Percentiles rank a stretch among this genome's conserved stretches.
Conservation (phyloP, 2,797 vertebrate species). For the Ambastaia sidthimunki region DNA sequence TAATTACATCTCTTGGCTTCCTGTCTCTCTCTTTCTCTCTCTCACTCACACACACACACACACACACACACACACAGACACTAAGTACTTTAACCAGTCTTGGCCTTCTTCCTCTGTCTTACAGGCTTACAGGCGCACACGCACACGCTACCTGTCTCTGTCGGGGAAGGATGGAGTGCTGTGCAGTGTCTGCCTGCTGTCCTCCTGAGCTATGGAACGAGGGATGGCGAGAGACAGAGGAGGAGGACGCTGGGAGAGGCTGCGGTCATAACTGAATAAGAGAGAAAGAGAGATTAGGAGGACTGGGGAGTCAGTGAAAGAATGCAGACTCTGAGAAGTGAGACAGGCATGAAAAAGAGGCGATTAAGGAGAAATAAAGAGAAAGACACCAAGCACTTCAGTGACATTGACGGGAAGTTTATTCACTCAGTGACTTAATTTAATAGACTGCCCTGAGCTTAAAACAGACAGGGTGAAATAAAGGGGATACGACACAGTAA, state of each 20-base stretch:
- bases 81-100: conserved; percentile 26
- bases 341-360: conserved; percentile 16
- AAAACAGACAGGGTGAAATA: conserved; percentile 24
- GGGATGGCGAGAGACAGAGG: conserved; percentile 81
- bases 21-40: not conserved
- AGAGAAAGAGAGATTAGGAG: conserved; percentile 29
- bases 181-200: conserved; percentile 83
- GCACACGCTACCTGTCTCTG: conserved; percentile 80
- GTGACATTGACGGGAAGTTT: conserved; percentile 17
- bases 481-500: conserved; percentile 29
- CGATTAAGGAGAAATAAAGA: conserved; percentile 10
- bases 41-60: conserved; percentile 28
- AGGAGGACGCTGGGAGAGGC: conserved; percentile 80
- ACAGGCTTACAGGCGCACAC: conserved; percentile 16
- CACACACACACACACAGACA: conserved; percentile 30
- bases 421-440: conserved; percentile 20
- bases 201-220: conserved; percentile 79
- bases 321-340: not conserved
- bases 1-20: not conserved
- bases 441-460: conserved; percentile 24
- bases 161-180: conserved; percentile 81
- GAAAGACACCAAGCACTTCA: conserved; percentile 12
- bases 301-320: conserved; percentile 17
- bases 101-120: not conserved
- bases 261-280: conserved; percentile 81